phyloP scores from a whole-genome alignment of 2,888 invertebrate species.

The Byasa hedistus region DNA sequence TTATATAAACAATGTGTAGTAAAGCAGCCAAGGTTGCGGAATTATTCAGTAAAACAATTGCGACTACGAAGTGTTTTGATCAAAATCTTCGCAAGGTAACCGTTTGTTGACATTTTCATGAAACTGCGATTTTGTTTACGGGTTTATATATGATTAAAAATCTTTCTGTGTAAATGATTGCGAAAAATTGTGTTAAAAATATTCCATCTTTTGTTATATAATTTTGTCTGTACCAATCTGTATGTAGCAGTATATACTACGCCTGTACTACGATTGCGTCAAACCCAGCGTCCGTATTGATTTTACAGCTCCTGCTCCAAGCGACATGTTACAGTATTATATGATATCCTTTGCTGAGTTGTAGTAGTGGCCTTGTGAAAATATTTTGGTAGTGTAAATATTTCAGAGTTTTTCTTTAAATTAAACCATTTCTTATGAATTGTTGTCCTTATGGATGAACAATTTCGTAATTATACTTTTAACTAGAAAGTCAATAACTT shows the following conservation, averaged over 20 bases:
- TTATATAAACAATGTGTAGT: constrained; percentile 43
- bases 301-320: not conserved
- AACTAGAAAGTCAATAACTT: too few species aligned
- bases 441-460: too few species aligned
- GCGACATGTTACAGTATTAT: not conserved
- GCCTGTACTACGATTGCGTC: not conserved
- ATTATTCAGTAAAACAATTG: constrained; percentile 63
- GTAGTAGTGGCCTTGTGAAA: not conserved
- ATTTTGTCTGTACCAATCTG: not conserved
- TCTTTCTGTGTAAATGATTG: not conserved
- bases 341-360: not conserved
- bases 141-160: not conserved
- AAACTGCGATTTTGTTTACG: not conserved
- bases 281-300: constrained; percentile 1
- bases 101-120: not conserved
- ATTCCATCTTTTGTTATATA: not conserved
- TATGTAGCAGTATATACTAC: not conserved
- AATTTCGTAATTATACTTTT: too few species aligned
- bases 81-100: constrained; percentile 66
- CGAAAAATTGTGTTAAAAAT: not conserved
- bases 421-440: not conserved
- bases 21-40: constrained; percentile 65
- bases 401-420: not conserved
- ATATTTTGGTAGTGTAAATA: not conserved
- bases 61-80: constrained; percentile 68